Evolutionary conservation across 2,797 vertebrate species (phyloP).

Genomic region (Cynodonichthys magdalenae): DNA sequence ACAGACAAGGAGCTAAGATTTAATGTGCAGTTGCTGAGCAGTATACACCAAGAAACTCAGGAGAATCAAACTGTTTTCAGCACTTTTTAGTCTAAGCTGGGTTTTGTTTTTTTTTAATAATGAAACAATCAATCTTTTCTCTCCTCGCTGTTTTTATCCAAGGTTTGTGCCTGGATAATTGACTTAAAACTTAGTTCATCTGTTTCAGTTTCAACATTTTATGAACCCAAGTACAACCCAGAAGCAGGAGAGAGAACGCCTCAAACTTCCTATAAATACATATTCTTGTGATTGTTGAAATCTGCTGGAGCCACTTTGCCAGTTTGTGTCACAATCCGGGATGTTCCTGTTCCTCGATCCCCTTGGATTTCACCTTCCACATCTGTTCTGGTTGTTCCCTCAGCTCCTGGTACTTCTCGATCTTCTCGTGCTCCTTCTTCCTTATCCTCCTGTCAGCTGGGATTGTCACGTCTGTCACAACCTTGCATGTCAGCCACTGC

Average conservation of each 20-base stretch:
- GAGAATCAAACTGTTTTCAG: constrained; percentile 36
- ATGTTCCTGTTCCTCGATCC: constrained; percentile 5
- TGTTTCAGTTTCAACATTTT: constrained; percentile 10
- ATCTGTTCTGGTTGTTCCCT: constrained; percentile 8
- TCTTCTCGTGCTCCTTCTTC: constrained; percentile 14
- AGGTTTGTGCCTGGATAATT: constrained; percentile 1
- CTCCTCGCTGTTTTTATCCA: constrained; percentile 10
- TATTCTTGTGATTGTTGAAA: background rate
- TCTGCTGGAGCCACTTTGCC: background rate
- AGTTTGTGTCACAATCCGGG: background rate
- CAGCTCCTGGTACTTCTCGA: constrained; percentile 1
- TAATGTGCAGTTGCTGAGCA: constrained; percentile 4
- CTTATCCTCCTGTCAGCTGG: constrained; percentile 18
- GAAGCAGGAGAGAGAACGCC: background rate
- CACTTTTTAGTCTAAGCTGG: constrained; percentile 50
- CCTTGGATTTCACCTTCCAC: constrained; percentile 11
- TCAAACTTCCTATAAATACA: background rate
- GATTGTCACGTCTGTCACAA: constrained; percentile 31
- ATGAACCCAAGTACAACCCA: constrained; percentile 4
- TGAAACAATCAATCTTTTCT: constrained; percentile 24
- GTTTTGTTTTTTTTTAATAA: constrained; percentile 35
- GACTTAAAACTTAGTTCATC: constrained; percentile 8
- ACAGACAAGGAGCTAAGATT: no score
- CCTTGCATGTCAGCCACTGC: constrained; percentile 21
- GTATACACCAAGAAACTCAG: constrained; percentile 37